Conservation (phyloP, 2,797 vertebrate genomes). For the Martes flavigula region DNA sequence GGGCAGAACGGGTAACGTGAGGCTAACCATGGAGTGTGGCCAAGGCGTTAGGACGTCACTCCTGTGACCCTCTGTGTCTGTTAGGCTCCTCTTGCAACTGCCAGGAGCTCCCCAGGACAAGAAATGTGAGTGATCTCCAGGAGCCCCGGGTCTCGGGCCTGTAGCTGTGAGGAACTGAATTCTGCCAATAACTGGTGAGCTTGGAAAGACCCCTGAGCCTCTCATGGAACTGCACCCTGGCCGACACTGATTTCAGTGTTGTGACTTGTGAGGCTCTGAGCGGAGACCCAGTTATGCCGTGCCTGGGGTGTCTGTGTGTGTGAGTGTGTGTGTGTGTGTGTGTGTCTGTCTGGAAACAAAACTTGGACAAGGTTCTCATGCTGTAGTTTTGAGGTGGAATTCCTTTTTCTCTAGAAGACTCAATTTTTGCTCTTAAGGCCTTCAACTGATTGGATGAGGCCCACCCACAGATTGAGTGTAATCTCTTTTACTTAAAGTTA, state of each 20-base stretch:
- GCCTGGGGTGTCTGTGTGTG: not conserved
- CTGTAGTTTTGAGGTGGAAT: not conserved
- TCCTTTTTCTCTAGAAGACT: not conserved
- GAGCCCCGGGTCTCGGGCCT: not conserved
- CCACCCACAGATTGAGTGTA: not conserved
- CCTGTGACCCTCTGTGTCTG: too few species aligned
- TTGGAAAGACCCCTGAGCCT: not conserved
- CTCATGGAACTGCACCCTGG: not conserved
- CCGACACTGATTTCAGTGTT: not conserved
- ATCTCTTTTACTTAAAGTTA: not conserved
- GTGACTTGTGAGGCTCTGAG: not conserved
- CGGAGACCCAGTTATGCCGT: not conserved
- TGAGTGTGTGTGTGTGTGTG: not conserved
- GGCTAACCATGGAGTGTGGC: not conserved
- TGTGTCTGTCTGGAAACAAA: not conserved
- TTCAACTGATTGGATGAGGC: not conserved
- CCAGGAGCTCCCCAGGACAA: not conserved
- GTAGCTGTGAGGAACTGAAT: not conserved
- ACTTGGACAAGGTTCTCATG: not conserved
- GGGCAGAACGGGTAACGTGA: too few species aligned
- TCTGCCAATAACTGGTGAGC: not conserved
- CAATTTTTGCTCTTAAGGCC: not conserved
- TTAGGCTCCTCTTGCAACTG: fast-evolving
- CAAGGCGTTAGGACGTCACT: fast-evolving
- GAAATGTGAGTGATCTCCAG: not conserved